Conservation (phyloP, 1,140 invertebrate species). For the Drosophila kanapiae region DNA sequence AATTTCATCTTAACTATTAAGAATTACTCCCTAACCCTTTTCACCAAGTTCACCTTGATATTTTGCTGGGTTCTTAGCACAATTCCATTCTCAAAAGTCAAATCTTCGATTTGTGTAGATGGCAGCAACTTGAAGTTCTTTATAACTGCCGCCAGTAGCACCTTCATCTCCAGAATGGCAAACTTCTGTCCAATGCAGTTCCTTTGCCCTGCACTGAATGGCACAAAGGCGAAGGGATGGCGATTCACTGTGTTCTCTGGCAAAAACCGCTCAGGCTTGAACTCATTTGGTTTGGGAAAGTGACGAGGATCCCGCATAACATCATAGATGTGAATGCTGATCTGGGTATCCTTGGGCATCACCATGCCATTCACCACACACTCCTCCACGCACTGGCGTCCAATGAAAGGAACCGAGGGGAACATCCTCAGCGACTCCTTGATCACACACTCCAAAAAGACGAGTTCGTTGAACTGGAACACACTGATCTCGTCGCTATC, state of each 20-base stretch:
- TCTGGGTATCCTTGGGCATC: constrained; percentile 86
- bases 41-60: constrained; percentile 35
- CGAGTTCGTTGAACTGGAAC: constrained; percentile 87
- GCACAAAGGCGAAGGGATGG: constrained; percentile 87
- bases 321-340: constrained; percentile 86
- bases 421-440: constrained; percentile 88
- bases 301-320: constrained; percentile 87
- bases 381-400: constrained; percentile 87
- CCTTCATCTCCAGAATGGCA: constrained; percentile 86
- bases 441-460: constrained; percentile 88
- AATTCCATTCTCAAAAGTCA: constrained; percentile 70
- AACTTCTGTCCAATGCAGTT: constrained; percentile 85
- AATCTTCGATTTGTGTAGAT: constrained; percentile 62
- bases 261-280: constrained; percentile 92
- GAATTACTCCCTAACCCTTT: constrained; percentile 5
- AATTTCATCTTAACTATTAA: neutral
- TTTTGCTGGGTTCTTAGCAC: constrained; percentile 62
- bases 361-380: constrained; percentile 80
- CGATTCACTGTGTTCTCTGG: constrained; percentile 87
- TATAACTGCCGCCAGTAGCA: constrained; percentile 80
- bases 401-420: constrained; percentile 90
- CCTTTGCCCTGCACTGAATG: constrained; percentile 86
- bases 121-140: constrained; percentile 70
- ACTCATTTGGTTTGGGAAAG: constrained; percentile 90
- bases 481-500: constrained; percentile 73